Conservation (phyloP, 2,888 invertebrate species). For the Perizoma affinitatum region DNA sequence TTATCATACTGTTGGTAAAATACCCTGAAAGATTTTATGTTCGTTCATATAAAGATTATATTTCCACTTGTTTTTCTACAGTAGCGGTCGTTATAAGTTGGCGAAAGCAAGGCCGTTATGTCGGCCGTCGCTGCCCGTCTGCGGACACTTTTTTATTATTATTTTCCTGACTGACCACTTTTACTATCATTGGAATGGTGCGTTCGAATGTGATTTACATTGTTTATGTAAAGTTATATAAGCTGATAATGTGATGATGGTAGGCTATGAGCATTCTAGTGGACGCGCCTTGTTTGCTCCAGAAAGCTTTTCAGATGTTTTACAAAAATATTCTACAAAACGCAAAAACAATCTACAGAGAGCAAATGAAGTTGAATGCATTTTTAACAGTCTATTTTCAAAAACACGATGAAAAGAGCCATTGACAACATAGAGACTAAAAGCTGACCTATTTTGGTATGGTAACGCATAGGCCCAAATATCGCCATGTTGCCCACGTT, state of each 20-base stretch:
- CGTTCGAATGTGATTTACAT: conserved; percentile 50
- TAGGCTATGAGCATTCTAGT: conserved; percentile 20
- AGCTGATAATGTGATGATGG: conserved; percentile 38
- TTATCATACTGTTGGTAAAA: not conserved
- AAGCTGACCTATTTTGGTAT: conserved; percentile 11
- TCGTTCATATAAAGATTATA: conserved; percentile 23
- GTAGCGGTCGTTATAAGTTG: conserved; percentile 27
- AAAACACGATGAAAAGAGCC: too few species aligned
- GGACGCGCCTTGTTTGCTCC: conserved; percentile 15
- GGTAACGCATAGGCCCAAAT: conserved; percentile 7
- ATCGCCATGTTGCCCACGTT: conserved; percentile 5
- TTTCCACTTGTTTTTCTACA: conserved; percentile 15
- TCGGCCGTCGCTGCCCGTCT: conserved; percentile 41
- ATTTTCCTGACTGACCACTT: conserved; percentile 61
- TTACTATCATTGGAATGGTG: conserved; percentile 63
- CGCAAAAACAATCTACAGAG: too few species aligned
- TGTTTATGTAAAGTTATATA: conserved; percentile 52
- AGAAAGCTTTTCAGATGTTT: not conserved
- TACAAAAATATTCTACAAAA: too few species aligned
- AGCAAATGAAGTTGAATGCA: too few species aligned
- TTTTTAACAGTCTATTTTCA: too few species aligned
- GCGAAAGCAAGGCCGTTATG: conserved; percentile 44
- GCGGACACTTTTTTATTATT: conserved; percentile 45
- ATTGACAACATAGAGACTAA: not conserved
- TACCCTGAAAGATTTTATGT: conserved; percentile 11